phyloP scores from a whole-genome alignment of 2,888 invertebrate genomes.

The Lomographa bimaculata region DNA sequence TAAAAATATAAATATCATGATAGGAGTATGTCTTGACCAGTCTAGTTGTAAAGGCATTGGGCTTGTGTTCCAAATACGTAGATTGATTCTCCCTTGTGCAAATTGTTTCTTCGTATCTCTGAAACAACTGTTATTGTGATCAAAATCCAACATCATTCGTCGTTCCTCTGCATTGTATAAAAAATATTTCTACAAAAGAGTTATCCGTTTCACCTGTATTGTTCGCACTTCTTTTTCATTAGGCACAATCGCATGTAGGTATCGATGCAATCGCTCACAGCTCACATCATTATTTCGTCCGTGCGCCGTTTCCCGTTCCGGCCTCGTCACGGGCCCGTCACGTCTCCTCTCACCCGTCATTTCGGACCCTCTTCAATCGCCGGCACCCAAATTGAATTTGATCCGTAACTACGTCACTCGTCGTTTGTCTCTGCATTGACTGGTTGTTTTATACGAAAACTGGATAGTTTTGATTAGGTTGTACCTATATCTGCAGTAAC shows the following conservation, averaged over 20 bases:
- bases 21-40: too few species aligned
- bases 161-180: too few species aligned
- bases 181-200: background rate
- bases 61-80: too few species aligned
- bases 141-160: too few species aligned
- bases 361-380: conserved; percentile 76
- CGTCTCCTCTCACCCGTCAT: conserved; percentile 62
- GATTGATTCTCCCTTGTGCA: too few species aligned
- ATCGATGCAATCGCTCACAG: conserved; percentile 49
- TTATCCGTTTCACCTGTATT: background rate
- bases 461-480: conserved; percentile 15
- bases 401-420: conserved; percentile 70
- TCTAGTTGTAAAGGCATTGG: too few species aligned
- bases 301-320: conserved; percentile 35
- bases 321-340: conserved; percentile 29
- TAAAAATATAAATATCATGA: too few species aligned
- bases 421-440: conserved; percentile 70
- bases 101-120: too few species aligned
- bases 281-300: conserved; percentile 53
- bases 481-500: too few species aligned
- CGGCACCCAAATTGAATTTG: conserved; percentile 80
- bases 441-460: conserved; percentile 47
- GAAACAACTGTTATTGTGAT: too few species aligned
- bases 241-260: conserved; percentile 5
- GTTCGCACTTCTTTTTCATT: background rate